phyloP scores from a whole-genome alignment of 2,888 invertebrate genomes.

The Catonia carolina region DNA sequence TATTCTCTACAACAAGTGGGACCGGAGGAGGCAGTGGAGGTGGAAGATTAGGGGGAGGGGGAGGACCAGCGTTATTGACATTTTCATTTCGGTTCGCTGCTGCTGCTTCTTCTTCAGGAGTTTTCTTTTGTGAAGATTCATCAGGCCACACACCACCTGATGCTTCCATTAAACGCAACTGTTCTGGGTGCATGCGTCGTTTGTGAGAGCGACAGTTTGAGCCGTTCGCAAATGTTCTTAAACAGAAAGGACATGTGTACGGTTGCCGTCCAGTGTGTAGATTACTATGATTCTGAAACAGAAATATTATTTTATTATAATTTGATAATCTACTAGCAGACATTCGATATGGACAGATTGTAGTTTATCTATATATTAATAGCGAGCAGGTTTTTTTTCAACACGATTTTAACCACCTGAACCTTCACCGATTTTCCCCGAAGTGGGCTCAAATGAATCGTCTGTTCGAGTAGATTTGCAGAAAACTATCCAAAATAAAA shows the following conservation, averaged over 20 bases:
- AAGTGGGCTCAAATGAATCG: too few relatives aligned
- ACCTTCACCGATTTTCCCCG: too few relatives aligned
- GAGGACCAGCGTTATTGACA: too few relatives aligned
- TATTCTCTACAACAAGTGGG: neutral
- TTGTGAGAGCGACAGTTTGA: slow-evolving; percentile 52
- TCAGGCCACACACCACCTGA: neutral
- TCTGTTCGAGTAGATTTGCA: too few relatives aligned
- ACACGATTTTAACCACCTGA: too few relatives aligned
- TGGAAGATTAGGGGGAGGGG: neutral
- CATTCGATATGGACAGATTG: too few relatives aligned
- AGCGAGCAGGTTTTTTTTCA: too few relatives aligned
- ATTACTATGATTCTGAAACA: slow-evolving; percentile 48
- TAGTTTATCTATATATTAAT: too few relatives aligned
- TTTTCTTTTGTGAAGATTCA: neutral
- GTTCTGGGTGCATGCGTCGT: slow-evolving; percentile 49
- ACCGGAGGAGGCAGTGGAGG: neutral
- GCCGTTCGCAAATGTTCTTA: slow-evolving; percentile 51
- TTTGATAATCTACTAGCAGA: too few relatives aligned
- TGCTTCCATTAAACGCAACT: slow-evolving; percentile 27
- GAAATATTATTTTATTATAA: neutral
- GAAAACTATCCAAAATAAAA: too few relatives aligned
- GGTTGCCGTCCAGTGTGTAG: slow-evolving; percentile 52
- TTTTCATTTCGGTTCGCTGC: too few relatives aligned
- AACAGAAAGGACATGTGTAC: slow-evolving; percentile 51
- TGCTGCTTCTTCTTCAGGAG: neutral